These are phyloP conservation scores for Drosophila lowei DNA, from an alignment of 1,140 invertebrate species.

Conservation along the genomic window DNA sequence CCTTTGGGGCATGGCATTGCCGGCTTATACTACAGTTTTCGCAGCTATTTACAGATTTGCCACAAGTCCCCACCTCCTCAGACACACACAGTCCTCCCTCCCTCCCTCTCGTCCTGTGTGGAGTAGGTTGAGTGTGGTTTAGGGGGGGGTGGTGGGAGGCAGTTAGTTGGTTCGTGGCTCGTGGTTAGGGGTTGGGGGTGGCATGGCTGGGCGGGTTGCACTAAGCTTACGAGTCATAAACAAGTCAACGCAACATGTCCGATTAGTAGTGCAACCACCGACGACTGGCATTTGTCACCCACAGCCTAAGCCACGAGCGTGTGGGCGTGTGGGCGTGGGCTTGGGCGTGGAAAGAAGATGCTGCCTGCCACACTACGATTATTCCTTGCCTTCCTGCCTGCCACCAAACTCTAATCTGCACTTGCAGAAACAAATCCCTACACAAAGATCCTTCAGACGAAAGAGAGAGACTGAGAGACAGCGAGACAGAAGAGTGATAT, in stretches of 20 bases:
- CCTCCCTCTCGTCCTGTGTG: not conserved
- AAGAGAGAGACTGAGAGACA: too few species aligned
- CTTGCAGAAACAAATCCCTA: constrained; percentile 37
- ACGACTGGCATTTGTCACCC: constrained; percentile 75
- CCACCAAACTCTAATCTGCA: constrained; percentile 48
- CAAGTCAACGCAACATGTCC: constrained; percentile 80
- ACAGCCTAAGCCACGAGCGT: constrained; percentile 33
- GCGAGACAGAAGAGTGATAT: too few species aligned
- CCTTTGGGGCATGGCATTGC: constrained; percentile 23
- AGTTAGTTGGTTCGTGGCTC: too few species aligned
- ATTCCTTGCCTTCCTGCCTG: constrained; percentile 5
- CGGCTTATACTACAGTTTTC: constrained; percentile 67
- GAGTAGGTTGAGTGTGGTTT: constrained; percentile 5
- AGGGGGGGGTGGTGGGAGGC: not conserved
- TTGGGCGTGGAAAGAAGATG: constrained; percentile 3
- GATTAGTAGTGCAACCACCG: constrained; percentile 81
- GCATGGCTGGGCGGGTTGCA: constrained; percentile 14
- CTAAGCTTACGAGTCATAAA: constrained; percentile 77
- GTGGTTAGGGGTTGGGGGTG: constrained; percentile 27
- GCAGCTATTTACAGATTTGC: constrained; percentile 81
- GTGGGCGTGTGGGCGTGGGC: not conserved
- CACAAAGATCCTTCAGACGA: constrained; percentile 5
- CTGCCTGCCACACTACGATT: not conserved
- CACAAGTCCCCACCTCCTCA: constrained; percentile 56
- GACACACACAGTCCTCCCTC: constrained; percentile 21